These are phyloP conservation scores for Macaria liturata DNA, from an alignment of 2,888 invertebrate genomes.

Conservation along the genomic window DNA sequence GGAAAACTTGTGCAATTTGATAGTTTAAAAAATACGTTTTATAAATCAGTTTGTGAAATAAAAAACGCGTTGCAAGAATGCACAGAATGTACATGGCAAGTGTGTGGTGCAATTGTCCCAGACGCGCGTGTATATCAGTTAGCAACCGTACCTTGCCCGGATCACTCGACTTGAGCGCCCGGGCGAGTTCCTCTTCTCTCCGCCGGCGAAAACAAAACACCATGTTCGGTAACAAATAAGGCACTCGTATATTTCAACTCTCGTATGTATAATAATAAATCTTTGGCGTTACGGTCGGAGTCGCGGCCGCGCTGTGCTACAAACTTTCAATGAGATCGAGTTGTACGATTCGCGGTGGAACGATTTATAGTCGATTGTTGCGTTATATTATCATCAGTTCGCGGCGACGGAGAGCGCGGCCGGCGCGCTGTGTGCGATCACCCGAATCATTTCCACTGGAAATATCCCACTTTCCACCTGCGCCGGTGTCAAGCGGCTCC, in stretches of 20 bases:
- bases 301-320: constrained; percentile 25
- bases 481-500: constrained; percentile 63
- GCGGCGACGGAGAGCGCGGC: constrained; percentile 21
- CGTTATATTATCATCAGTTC: no score
- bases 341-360: no score
- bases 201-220: constrained; percentile 74
- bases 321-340: background rate
- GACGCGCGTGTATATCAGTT: constrained; percentile 65
- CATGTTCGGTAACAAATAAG: constrained; percentile 77
- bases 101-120: constrained; percentile 56
- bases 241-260: constrained; percentile 81
- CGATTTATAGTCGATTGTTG: no score
- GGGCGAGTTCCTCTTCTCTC: constrained; percentile 85
- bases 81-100: no score
- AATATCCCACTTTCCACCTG: constrained; percentile 63
- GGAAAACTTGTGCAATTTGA: background rate
- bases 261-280: constrained; percentile 68
- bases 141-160: constrained; percentile 91
- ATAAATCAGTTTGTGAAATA: no score
- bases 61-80: no score
- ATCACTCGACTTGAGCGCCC: constrained; percentile 91
- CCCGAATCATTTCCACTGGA: constrained; percentile 79
- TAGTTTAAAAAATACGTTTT: no score
- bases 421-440: constrained; percentile 49
- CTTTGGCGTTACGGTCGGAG: constrained; percentile 66